Conservation (phyloP, 2,888 invertebrate species). For the Ethmia dodecea region DNA sequence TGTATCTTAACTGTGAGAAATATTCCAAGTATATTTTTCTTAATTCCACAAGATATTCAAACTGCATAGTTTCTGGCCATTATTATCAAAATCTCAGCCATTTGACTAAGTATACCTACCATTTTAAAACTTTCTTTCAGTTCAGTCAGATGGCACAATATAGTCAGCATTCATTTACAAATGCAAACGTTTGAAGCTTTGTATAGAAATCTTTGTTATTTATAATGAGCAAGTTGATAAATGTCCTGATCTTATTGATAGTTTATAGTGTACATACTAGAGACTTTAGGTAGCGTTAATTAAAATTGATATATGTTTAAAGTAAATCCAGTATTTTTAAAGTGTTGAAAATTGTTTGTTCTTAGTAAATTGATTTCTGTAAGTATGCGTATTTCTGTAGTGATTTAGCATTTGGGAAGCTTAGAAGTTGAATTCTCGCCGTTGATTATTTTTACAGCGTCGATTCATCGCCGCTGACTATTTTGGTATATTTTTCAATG, state of each 20-base stretch:
- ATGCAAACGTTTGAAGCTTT: constrained; percentile 17
- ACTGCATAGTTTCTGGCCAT: constrained; percentile 21
- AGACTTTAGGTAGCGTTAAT: constrained; percentile 55
- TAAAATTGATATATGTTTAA: constrained; percentile 41
- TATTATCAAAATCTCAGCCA: constrained; percentile 7
- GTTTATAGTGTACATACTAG: constrained; percentile 63
- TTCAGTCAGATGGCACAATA: constrained; percentile 46
- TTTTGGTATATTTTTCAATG: constrained; percentile 25
- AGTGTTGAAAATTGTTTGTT: constrained; percentile 52
- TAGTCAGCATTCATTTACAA: constrained; percentile 22
- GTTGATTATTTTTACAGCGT: constrained; percentile 23
- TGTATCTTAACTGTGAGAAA: too few species aligned
- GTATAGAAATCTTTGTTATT: constrained; percentile 30
- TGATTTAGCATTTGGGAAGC: constrained; percentile 45
- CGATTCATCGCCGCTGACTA: constrained; percentile 24
- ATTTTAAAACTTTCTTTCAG: too few species aligned
- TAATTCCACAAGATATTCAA: constrained; percentile 4
- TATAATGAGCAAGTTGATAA: constrained; percentile 68
- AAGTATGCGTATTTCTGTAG: constrained; percentile 57
- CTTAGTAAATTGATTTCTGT: constrained; percentile 50
- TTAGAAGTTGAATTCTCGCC: constrained; percentile 33
- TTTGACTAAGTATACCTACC: background rate
- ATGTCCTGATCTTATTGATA: constrained; percentile 60
- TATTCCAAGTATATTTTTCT: too few species aligned
- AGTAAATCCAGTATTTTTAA: constrained; percentile 67